Evolutionary conservation across 2,888 invertebrate genomes (phyloP).

Genomic region (Harpagoxenus sublaevis): DNA sequence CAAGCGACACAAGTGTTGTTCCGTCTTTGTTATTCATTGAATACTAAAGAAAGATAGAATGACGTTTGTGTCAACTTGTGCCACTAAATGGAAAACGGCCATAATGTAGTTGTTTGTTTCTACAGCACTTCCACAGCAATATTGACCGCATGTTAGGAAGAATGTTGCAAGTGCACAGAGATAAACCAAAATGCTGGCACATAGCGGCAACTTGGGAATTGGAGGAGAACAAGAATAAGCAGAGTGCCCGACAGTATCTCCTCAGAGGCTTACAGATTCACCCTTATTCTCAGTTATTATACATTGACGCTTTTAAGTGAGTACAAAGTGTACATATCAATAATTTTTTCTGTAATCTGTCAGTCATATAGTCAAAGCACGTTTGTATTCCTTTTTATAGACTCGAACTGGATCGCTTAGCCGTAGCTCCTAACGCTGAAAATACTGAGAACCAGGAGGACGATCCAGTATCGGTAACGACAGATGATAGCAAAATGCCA

Average conservation of each 20-base stretch:
- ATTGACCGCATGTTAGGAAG: slow-evolving; percentile 84
- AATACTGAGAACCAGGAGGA: not conserved
- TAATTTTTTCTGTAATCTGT: not conserved
- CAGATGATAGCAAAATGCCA: slow-evolving; percentile 55
- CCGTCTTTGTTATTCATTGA: too few relatives aligned
- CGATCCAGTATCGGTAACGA: slow-evolving; percentile 1
- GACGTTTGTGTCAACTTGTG: too few relatives aligned
- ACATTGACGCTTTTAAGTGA: slow-evolving; percentile 90
- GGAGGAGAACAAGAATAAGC: slow-evolving; percentile 89
- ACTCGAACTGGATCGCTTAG: slow-evolving; percentile 74
- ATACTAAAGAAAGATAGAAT: too few relatives aligned
- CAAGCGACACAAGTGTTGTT: too few relatives aligned
- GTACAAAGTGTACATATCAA: slow-evolving; percentile 10
- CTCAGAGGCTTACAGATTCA: slow-evolving; percentile 93
- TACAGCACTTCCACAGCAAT: slow-evolving; percentile 81
- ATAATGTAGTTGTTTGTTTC: not conserved
- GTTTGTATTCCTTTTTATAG: slow-evolving; percentile 56
- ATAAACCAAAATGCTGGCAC: slow-evolving; percentile 92
- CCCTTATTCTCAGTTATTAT: slow-evolving; percentile 90
- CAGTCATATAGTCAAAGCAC: not conserved
- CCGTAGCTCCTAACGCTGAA: slow-evolving; percentile 28
- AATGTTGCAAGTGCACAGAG: slow-evolving; percentile 90
- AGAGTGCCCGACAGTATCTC: slow-evolving; percentile 91
- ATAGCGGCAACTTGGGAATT: slow-evolving; percentile 93
- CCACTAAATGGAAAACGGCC: too few relatives aligned